Percentiles rank a stretch among this genome's conserved stretches.
Conservation (phyloP, 2,797 vertebrate species). For the Sitta carolinensis region DNA sequence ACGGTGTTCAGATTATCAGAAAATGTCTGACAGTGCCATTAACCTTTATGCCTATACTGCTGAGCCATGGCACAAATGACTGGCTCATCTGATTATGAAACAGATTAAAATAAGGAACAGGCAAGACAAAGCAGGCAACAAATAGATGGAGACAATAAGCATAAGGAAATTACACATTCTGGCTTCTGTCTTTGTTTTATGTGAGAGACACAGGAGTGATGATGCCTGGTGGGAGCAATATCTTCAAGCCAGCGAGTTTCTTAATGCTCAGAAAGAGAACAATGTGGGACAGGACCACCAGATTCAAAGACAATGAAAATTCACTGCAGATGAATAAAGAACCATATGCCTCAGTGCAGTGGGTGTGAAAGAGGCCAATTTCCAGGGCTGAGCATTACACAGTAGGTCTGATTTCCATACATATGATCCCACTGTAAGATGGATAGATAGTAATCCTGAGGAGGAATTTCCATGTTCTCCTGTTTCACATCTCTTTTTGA, state of each 20-base stretch:
- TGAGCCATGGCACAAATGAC: constrained; percentile 55
- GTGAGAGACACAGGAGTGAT: not conserved
- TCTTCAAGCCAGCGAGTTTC: not conserved
- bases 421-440: not conserved
- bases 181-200: not conserved
- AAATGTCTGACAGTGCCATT: constrained; percentile 22
- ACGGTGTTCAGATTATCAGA: constrained; percentile 21
- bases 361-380: not conserved
- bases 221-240: not conserved
- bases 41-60: constrained; percentile 11
- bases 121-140: not conserved
- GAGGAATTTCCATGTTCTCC: not conserved
- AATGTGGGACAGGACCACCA: not conserved
- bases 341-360: not conserved
- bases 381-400: not conserved
- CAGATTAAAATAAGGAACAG: constrained; percentile 42
- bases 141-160: not conserved
- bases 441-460: not conserved
- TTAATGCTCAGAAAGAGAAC: not conserved
- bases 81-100: constrained; percentile 50
- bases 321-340: not conserved
- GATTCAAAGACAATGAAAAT: not conserved
- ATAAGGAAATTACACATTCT: not conserved
- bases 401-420: not conserved
- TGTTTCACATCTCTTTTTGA: not conserved